Evolutionary conservation across 2,888 invertebrate genomes (phyloP).

Genomic region (Leptarthrus brevirostris): DNA sequence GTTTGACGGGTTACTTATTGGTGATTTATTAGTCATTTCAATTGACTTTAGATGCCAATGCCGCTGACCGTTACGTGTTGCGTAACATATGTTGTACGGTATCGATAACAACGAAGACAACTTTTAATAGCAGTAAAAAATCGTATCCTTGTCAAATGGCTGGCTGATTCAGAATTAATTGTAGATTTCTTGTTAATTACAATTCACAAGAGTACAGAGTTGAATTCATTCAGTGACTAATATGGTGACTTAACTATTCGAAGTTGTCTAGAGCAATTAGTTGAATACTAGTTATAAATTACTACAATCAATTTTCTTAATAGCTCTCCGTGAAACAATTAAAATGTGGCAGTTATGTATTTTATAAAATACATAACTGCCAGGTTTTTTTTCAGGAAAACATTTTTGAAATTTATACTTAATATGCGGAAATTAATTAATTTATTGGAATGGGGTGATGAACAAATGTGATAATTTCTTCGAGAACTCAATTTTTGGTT

Average conservation of each 20-base stretch:
- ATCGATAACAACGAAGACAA: not conserved
- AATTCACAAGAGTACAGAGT: constrained; percentile 6
- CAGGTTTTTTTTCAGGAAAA: no score
- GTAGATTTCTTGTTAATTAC: constrained; percentile 24
- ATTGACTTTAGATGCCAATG: not conserved
- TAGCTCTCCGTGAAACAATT: no score
- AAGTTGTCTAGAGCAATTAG: not conserved
- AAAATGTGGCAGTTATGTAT: no score
- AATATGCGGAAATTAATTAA: no score
- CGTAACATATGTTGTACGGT: not conserved
- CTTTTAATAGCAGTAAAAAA: no score
- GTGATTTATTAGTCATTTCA: constrained; percentile 24
- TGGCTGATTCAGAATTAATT: constrained; percentile 33
- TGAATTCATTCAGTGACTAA: constrained; percentile 9
- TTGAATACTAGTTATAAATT: not conserved
- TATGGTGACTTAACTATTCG: no score
- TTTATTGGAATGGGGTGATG: no score
- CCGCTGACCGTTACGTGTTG: not conserved
- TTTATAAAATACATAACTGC: no score
- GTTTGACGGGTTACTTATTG: constrained; percentile 7
- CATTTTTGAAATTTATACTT: no score
- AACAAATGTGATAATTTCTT: no score
- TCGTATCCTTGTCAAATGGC: constrained; percentile 14
- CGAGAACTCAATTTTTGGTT: no score
- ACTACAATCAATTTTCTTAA: no score